Evolutionary conservation across 2,797 vertebrate genomes (phyloP), one percentile per base, ranked within the genome.

Genomic region (Phataginus tricuspis): DNA sequence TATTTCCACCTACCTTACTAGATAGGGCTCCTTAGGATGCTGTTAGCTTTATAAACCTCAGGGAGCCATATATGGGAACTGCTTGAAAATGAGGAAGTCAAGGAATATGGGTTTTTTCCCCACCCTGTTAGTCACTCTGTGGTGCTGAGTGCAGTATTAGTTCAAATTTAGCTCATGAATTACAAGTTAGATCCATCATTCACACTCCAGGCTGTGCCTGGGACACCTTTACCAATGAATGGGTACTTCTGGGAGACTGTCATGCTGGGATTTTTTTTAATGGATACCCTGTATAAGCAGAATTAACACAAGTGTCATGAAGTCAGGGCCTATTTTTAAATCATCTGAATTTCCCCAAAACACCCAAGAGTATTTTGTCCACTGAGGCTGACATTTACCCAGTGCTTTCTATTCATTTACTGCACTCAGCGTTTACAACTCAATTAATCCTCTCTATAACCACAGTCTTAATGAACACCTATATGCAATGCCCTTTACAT

Each of bases 81-180:
- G 49, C 53, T 87, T 95, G 34, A 82, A 95, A 90, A 80, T 53
- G 27, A 85, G 45, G 51, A 87, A 93, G 61, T 94, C 75, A 89
- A 92, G 66, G n/a, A 94, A 77, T 77, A 18, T 92, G n/a, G 13
- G 39, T 86, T 96, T 95, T 91, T 25, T 59, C 88, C 75, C 55
- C 12, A 94, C 61, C 19, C 10, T 59, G 79, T 77, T 96, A 71
- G 78, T 92, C 34, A 72, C 42, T 93, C 78, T 94, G 29, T 87
- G 49, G 63, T 91, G 11, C 96, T 92, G 95, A 72, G 57, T 61
- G 37, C 53, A 95, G 78, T 84, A 91, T 92, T 95, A 95, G 74
- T 96, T 97, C 96, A 95, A 98, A 92, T 79, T 94, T 96, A 94
- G 18, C 64, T 91, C 82, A 95, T 95, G 31, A 94, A 92, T 95